A percentile compares a stretch with the other conserved stretches of the same genome.
phyloP scores from a whole-genome alignment of 2,797 vertebrate genomes.

The Cryptoblepharus egeriae region DNA sequence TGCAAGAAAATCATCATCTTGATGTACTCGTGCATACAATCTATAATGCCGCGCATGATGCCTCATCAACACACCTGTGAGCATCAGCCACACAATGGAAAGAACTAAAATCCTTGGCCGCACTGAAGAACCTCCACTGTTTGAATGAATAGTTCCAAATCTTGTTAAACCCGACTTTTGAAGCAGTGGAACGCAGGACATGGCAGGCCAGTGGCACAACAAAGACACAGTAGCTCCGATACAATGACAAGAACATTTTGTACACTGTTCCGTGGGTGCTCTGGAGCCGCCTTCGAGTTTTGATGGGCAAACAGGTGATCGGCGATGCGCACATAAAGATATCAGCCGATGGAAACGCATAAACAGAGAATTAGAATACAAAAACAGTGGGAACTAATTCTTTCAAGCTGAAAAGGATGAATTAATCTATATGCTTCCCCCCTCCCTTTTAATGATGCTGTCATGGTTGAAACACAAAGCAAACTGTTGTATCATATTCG shows the following conservation, averaged over 20 bases:
- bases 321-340: constrained; percentile 18
- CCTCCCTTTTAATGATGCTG: neutral
- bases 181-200: too few relatives aligned
- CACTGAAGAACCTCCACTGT: too few relatives aligned
- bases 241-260: neutral
- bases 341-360: constrained; percentile 23
- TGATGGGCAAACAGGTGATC: neutral
- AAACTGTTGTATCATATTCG: neutral
- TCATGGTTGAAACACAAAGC: constrained; percentile 20
- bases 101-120: too few relatives aligned
- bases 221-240: too few relatives aligned
- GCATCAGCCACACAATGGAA: too few relatives aligned
- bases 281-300: neutral
- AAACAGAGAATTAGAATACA: constrained; percentile 27
- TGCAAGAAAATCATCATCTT: too few relatives aligned
- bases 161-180: too few relatives aligned
- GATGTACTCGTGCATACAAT: too few relatives aligned
- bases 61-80: too few relatives aligned
- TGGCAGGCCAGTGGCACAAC: too few relatives aligned
- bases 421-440: constrained; percentile 4
- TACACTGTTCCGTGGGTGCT: neutral
- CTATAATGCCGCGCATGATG: too few relatives aligned
- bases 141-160: too few relatives aligned
- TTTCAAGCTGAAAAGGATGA: constrained; percentile 22
- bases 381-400: constrained; percentile 31